phyloP scores from a whole-genome alignment of 2,888 invertebrate genomes.

The Trachelus iudaicus region DNA sequence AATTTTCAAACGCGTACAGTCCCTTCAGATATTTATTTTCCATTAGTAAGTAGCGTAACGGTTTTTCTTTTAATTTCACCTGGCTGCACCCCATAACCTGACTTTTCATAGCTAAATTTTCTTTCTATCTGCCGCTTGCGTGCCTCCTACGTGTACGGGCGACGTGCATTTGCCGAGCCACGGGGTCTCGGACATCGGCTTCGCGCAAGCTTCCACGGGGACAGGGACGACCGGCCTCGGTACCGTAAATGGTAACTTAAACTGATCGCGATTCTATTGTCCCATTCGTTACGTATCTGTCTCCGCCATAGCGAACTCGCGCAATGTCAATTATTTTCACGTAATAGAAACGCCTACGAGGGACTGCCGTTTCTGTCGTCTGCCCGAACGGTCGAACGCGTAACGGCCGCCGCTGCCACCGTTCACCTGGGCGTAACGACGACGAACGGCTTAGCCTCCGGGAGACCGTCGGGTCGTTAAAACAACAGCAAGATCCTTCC shows the following conservation, averaged over 20 bases:
- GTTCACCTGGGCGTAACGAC: background rate
- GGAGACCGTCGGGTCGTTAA: background rate
- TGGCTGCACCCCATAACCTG: background rate
- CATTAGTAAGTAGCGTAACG: background rate
- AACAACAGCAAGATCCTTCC: background rate
- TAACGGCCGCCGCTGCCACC: background rate
- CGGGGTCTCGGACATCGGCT: slow-evolving; percentile 7
- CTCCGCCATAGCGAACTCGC: background rate
- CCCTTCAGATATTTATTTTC: background rate
- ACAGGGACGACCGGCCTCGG: slow-evolving; percentile 16
- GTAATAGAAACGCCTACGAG: slow-evolving; percentile 30
- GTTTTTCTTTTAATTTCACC: background rate
- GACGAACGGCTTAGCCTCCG: background rate
- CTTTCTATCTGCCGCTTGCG: background rate
- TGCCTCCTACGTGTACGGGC: background rate
- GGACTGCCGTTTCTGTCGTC: slow-evolving; percentile 5
- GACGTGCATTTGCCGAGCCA: slow-evolving; percentile 23
- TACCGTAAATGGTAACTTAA: slow-evolving; percentile 37
- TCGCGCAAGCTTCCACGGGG: slow-evolving; percentile 13
- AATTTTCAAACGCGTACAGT: background rate
- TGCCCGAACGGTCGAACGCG: slow-evolving; percentile 5
- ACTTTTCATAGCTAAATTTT: background rate
- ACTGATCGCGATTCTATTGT: background rate
- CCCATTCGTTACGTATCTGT: slow-evolving; percentile 11
- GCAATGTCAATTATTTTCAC: slow-evolving; percentile 31